Evolutionary conservation across 2,113 vertebrate genomes (phyloP).

Genomic region (Taxidea taxus): DNA sequence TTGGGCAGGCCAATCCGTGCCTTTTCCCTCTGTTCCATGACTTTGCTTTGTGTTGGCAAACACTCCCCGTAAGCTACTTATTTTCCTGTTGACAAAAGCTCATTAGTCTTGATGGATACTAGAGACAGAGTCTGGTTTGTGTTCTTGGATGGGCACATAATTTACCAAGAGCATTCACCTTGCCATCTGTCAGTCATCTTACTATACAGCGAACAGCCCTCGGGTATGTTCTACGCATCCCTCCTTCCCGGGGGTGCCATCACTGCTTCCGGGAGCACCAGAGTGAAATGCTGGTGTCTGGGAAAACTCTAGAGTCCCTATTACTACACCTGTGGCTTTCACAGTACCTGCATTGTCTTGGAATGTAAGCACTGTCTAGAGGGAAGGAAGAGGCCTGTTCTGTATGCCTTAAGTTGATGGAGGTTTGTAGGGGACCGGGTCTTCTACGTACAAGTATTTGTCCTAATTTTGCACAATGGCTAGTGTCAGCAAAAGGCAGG

Average conservation of each 20-base stretch:
- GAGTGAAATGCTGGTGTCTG: neutral
- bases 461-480: conserved; percentile 83
- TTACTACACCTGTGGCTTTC: neutral
- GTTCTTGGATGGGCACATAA: conserved; percentile 69
- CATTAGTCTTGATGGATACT: conserved; percentile 65
- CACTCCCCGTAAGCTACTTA: conserved; percentile 67
- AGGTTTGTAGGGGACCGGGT: conserved; percentile 75
- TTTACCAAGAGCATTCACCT: conserved; percentile 63
- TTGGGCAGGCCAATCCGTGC: conserved; percentile 80
- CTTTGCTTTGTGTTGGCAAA: conserved; percentile 53
- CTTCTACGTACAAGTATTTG: conserved; percentile 76
- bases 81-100: conserved; percentile 67
- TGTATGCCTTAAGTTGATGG: conserved; percentile 84
- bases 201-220: conserved; percentile 52
- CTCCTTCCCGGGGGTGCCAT: conserved; percentile 25
- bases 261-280: conserved; percentile 48
- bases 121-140: conserved; percentile 59
- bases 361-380: conserved; percentile 58
- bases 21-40: conserved; percentile 78
- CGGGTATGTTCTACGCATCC: conserved; percentile 51
- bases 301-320: neutral
- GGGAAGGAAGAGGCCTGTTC: conserved; percentile 56
- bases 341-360: conserved; percentile 6
- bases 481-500: conserved; percentile 66
- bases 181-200: conserved; percentile 37